These are phyloP conservation scores for Nephotettix cincticeps DNA, from an alignment of 1,140 invertebrate genomes.

Conservation along the genomic window DNA sequence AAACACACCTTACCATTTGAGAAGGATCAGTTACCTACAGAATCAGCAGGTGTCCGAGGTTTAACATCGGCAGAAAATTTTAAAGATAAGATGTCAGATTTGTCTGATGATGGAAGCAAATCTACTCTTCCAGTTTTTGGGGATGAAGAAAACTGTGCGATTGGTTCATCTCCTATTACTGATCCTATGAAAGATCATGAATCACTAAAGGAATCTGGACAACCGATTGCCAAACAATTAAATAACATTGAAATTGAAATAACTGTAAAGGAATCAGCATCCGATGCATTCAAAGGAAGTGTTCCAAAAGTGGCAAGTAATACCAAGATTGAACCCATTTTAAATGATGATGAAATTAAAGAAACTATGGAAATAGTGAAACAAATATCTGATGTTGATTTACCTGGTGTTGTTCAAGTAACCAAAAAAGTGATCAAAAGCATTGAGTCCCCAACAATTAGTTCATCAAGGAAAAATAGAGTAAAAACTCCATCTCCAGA, in stretches of 20 bases:
- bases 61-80: too few species aligned
- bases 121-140: too few species aligned
- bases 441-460: constrained; percentile 5
- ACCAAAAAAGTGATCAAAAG: constrained; percentile 23
- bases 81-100: too few species aligned
- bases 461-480: constrained; percentile 22
- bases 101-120: too few species aligned
- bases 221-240: background rate
- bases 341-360: background rate
- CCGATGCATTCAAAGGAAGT: background rate
- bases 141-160: too few species aligned
- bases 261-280: background rate
- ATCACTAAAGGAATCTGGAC: background rate
- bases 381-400: constrained; percentile 42
- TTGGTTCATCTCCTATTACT: too few species aligned
- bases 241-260: constrained; percentile 7
- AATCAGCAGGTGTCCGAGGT: too few species aligned
- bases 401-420: constrained; percentile 35
- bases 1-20: too few species aligned
- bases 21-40: too few species aligned
- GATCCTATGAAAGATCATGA: background rate
- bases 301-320: background rate
- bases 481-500: constrained; percentile 25
- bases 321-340: background rate
- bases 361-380: constrained; percentile 29